A percentile compares a stretch with the other conserved stretches of the same genome.
These are phyloP conservation scores for Pseudomyrmex sp. DNA, from an alignment of 1,140 invertebrate species.

Conservation along the genomic window DNA sequence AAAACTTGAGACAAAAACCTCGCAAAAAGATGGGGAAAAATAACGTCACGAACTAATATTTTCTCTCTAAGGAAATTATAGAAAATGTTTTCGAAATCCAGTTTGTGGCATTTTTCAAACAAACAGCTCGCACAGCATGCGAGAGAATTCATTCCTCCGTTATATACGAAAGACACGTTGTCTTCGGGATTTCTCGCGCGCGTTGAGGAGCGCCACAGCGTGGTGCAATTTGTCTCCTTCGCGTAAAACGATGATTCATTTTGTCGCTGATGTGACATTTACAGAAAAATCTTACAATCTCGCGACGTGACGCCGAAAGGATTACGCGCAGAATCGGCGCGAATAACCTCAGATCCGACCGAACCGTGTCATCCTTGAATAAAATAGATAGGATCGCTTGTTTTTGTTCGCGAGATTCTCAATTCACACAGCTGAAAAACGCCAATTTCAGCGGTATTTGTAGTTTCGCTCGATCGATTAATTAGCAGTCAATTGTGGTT, in stretches of 20 bases:
- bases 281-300: slow-evolving; percentile 55
- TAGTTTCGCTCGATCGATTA: background rate
- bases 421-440: background rate
- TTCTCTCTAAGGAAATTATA: background rate
- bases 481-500: background rate
- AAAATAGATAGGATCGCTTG: background rate
- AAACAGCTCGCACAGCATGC: background rate
- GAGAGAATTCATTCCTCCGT: slow-evolving; percentile 10
- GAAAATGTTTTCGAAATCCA: background rate
- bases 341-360: background rate
- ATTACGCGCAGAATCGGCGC: slow-evolving; percentile 20
- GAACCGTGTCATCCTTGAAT: slow-evolving; percentile 11
- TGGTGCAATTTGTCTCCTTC: slow-evolving; percentile 57
- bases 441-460: background rate
- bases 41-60: background rate
- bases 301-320: slow-evolving; percentile 3
- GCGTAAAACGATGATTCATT: slow-evolving; percentile 58
- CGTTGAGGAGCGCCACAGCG: slow-evolving; percentile 40
- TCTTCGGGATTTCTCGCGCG: slow-evolving; percentile 40
- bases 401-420: background rate
- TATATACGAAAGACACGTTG: slow-evolving; percentile 15
- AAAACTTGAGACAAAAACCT: no score
- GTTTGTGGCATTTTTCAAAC: slow-evolving; percentile 8
- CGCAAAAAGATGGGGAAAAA: background rate
- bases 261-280: slow-evolving; percentile 57